Evolutionary conservation across 2,888 invertebrate species (phyloP), one percentile per base, ranked within the genome.

Genomic region (Plebejus argus): DNA sequence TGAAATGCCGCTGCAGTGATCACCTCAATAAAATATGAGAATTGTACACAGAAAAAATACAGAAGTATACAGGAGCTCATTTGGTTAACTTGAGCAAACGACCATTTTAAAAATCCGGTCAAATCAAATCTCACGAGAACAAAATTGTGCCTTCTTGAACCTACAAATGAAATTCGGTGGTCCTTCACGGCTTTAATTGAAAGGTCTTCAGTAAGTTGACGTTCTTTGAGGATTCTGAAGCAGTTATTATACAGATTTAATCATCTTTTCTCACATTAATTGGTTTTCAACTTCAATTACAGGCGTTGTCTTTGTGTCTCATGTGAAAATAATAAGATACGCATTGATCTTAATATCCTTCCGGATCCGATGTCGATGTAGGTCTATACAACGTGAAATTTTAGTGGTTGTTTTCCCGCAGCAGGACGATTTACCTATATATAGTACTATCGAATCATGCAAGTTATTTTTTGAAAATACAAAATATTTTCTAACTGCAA

Each of bases 231-330:
- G 20, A 39, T 71, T 70, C 20, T 71, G 71, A 71, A 71, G 35
- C 71, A 71, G 71, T 71, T 71, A 39, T 71, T 71, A 71, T 71
- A 71, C 39, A 71, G 71, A 71, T 71, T 71, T 20, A 71, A 71
- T 71, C 70, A 71, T 35, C 70, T 71, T 71, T n/a, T 5, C 8
- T 28, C 66, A 66, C 18, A 71, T 39, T 71, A 71, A 71, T 71
- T 71, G 71, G 20, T 71, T 71, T 71, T 71, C 35, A 71, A 71
- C 39, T 39, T 66, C 23, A 66, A 66, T 66, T 66, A 12, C 3
- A 66, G 1, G 28, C 28, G 28, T 20, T 53, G 58, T 58, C 58
- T 58, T 58, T 53, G 49, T 49, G 45, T 12, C 45, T 45, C 45
- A 45, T 12, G 45, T 45, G 45, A 45, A 53, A 53, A 53, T 53